Conservation (phyloP, 2,888 invertebrate species). For the Aleiodes leptofemur region DNA sequence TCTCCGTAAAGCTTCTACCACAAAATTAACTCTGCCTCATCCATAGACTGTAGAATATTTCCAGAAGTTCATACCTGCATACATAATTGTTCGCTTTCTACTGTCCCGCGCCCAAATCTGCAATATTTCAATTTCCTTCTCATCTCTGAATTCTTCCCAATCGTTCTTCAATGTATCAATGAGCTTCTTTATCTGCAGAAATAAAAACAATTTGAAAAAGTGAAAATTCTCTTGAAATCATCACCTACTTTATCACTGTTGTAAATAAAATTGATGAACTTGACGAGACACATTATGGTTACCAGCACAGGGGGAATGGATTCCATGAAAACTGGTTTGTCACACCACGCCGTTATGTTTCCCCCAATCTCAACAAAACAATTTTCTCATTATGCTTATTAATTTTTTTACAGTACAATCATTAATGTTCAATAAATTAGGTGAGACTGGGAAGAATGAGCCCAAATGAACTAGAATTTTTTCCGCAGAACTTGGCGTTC, state of each 20-base stretch:
- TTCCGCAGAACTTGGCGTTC: too few relatives aligned
- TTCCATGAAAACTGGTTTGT: slow-evolving; percentile 54
- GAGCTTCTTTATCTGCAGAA: slow-evolving; percentile 49
- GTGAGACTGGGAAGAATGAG: too few relatives aligned
- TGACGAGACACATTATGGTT: slow-evolving; percentile 47
- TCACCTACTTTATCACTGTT: slow-evolving; percentile 51
- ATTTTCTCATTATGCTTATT: neutral
- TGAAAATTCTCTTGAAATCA: neutral
- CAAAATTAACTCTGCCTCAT: too few relatives aligned
- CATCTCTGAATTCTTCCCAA: slow-evolving; percentile 43
- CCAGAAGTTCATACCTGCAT: slow-evolving; percentile 48
- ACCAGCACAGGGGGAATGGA: slow-evolving; percentile 53
- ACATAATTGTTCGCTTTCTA: slow-evolving; percentile 48
- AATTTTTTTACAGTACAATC: too few relatives aligned
- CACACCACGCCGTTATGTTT: slow-evolving; percentile 50
- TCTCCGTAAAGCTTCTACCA: too few relatives aligned
- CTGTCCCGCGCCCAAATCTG: slow-evolving; percentile 46
- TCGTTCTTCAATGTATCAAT: slow-evolving; percentile 47
- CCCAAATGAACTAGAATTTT: too few relatives aligned
- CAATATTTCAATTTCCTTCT: slow-evolving; percentile 49
- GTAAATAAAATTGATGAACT: slow-evolving; percentile 53
- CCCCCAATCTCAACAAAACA: slow-evolving; percentile 53
- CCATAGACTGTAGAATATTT: too few relatives aligned
- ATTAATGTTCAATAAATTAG: too few relatives aligned
- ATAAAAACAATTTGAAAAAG: neutral